Evolutionary conservation across 2,797 vertebrate species (phyloP).

Genomic region (Acrossocheilus wenchowensis): DNA sequence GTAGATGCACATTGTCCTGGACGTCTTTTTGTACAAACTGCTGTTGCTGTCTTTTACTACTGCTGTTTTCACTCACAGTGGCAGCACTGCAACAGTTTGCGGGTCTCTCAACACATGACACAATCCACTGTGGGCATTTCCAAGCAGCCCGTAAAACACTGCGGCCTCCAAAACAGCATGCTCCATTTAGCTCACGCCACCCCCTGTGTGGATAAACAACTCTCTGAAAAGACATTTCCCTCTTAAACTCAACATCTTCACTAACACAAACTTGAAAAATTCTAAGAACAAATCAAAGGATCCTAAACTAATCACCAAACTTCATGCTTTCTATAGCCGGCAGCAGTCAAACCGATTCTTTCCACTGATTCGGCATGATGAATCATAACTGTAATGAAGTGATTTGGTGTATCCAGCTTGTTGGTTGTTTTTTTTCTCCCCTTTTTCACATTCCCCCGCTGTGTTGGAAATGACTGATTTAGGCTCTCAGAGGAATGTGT

Average conservation of each 20-base stretch:
- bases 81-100: conserved; percentile 43
- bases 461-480: conserved; percentile 45
- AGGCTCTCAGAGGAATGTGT: conserved; percentile 36
- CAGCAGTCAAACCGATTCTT: not conserved
- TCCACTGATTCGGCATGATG: not conserved
- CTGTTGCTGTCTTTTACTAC: conserved; percentile 5
- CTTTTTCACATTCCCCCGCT: conserved; percentile 40
- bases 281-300: not conserved
- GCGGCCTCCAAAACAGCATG: conserved; percentile 34
- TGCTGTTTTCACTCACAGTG: conserved; percentile 37
- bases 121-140: conserved; percentile 47
- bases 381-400: not conserved
- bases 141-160: conserved; percentile 51
- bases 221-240: not conserved
- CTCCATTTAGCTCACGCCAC: conserved; percentile 42
- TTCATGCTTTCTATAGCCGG: not conserved
- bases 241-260: not conserved
- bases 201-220: conserved; percentile 35
- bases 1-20: not conserved
- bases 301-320: not conserved
- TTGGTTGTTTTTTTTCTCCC: conserved; percentile 9
- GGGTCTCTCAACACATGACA: conserved; percentile 35
- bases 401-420: conserved; percentile 18
- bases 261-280: not conserved
- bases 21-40: not conserved